Evolutionary conservation across 2,888 invertebrate species (phyloP).

Genomic region (Andrena bicolor): DNA sequence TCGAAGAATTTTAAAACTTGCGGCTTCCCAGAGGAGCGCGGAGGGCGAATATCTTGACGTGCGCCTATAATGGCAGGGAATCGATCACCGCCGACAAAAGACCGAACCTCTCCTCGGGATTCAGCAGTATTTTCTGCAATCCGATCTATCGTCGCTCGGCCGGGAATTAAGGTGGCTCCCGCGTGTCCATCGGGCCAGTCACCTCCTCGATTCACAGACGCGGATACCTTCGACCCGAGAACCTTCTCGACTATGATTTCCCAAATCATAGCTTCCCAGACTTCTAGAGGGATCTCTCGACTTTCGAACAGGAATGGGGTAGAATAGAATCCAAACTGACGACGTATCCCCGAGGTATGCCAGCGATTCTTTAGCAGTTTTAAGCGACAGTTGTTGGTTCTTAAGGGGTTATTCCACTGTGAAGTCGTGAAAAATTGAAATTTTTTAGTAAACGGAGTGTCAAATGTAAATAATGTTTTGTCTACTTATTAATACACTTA

Average conservation of each 20-base stretch:
- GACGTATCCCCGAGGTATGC: neutral
- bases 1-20: slow-evolving; percentile 70
- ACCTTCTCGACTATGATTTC: neutral
- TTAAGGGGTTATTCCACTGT: too few species aligned
- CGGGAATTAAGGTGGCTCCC: slow-evolving; percentile 53
- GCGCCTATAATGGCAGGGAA: slow-evolving; percentile 54
- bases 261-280: neutral
- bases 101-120: slow-evolving; percentile 39
- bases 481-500: too few species aligned
- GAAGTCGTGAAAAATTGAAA: too few species aligned
- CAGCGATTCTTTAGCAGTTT: neutral
- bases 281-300: neutral
- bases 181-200: slow-evolving; percentile 20
- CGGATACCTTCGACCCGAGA: neutral
- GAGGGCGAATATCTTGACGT: slow-evolving; percentile 49
- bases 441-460: too few species aligned
- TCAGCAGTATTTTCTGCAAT: slow-evolving; percentile 61
- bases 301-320: neutral
- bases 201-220: slow-evolving; percentile 5
- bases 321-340: neutral
- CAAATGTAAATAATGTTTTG: too few species aligned
- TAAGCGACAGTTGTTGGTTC: neutral
- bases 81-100: slow-evolving; percentile 66
- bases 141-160: slow-evolving; percentile 61
- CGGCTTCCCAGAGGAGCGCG: slow-evolving; percentile 37